Base-by-base conservation (phyloP, 2,113 vertebrate species). In the Aphelocoma coerulescens region DNA sequence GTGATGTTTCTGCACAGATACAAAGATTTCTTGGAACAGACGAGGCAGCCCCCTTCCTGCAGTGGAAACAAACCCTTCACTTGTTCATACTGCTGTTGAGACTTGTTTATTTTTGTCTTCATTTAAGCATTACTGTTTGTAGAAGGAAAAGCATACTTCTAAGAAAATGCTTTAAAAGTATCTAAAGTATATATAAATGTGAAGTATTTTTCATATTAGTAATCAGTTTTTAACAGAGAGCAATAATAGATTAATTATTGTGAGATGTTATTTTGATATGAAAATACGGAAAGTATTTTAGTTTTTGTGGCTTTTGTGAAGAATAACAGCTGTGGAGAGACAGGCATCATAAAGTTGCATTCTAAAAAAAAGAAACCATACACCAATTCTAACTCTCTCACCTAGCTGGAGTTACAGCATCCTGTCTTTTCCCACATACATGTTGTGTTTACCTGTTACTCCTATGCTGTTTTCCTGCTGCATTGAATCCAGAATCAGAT, bases 311-410 rank as follows among this genome's bases (percentile, higher is more conserved):
- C 22, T 59, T 72, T 54, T 84, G 27, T 73, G 30, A 72, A 35
- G 27, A 46, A 8, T 54, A 54, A 22, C 35, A n/a, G 13, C 33
- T 79, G 43, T 79, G 46, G 46, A 87, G 48, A 75, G 48, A 14
- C 9, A 55, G 37, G 6, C 41, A 27, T 57, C n/a, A 16, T n/a
- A 39, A 80, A 77, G 58, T 43, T 52, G 11, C 7, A 37, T 76
- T 41, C 27, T 32, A 4, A 62, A 59, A 39, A 51, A 44, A 37
- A 33, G 5, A 51, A 62, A n/a, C 6, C 28, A 30, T 78, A 37
- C 0, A 3, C 5, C 12, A 61, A 24, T 55, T 24, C 52, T 58
- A 48, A 51, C 59, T 39, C 8, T 0, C 5, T 3, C 9, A 16
- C 14, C 33, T 61, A 85, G 26, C 37, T 65, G 58, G 44, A 85